These are phyloP conservation scores for Prionailurus bengalensis DNA, from an alignment of 2,113 vertebrate species.

Conservation along the genomic window DNA sequence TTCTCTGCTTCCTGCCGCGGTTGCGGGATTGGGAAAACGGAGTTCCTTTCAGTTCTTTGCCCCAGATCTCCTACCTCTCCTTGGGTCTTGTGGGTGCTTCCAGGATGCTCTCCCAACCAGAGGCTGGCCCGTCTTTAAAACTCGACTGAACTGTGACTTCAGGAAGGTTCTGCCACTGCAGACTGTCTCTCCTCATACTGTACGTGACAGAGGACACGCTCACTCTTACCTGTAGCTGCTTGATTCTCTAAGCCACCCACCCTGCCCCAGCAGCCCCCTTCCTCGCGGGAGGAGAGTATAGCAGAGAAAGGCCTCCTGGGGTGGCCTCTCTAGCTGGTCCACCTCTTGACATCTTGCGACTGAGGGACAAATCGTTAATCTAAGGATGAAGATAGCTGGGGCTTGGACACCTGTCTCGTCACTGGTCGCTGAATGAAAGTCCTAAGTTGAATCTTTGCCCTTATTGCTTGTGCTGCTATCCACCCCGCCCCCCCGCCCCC, in stretches of 20 bases:
- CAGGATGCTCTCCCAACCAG: neutral
- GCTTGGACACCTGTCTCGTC: neutral
- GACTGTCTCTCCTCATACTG: neutral
- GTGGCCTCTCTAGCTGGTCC: neutral
- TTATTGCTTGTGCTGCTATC: slow-evolving; percentile 67
- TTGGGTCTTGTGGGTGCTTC: slow-evolving; percentile 1
- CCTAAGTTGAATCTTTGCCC: slow-evolving; percentile 52
- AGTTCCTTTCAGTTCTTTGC: slow-evolving; percentile 25
- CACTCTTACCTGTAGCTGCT: neutral
- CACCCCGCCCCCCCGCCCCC: no score
- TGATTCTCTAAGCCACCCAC: neutral
- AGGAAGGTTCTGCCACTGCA: slow-evolving; percentile 6
- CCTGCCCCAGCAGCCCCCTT: neutral
- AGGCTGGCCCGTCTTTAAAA: slow-evolving; percentile 39
- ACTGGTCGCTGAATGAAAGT: slow-evolving; percentile 45
- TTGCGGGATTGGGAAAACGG: neutral
- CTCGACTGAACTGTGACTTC: neutral
- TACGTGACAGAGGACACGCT: neutral
- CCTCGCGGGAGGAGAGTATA: neutral
- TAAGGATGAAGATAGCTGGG: neutral
- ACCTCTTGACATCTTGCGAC: neutral
- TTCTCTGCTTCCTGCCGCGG: neutral
- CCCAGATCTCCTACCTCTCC: slow-evolving; percentile 46
- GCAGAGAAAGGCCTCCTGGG: neutral
- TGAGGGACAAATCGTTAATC: neutral